Conservation (phyloP, 35 echinoderm and acorn worm species). For the Heliocidaris tuberculata region DNA sequence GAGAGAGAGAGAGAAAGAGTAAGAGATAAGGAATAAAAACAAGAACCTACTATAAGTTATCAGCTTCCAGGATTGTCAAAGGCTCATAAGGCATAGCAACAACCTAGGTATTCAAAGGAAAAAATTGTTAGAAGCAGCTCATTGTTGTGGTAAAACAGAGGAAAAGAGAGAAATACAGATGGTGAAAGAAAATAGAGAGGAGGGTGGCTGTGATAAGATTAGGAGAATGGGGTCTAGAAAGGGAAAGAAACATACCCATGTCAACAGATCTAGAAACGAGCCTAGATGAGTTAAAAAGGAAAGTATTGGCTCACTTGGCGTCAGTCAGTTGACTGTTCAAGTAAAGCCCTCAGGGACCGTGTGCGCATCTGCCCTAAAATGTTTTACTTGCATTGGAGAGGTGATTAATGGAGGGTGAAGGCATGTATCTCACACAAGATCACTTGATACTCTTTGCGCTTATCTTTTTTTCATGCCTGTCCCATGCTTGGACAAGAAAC, state of each 20-base stretch:
- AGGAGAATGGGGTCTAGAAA: background rate
- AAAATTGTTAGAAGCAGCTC: too few species aligned
- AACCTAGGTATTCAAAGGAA: background rate
- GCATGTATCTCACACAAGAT: constrained; percentile 4
- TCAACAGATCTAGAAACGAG: constrained; percentile 2
- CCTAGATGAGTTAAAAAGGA: background rate
- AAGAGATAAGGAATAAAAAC: too few species aligned
- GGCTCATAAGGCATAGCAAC: background rate
- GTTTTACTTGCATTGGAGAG: background rate
- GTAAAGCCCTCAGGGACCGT: background rate
- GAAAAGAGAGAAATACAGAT: background rate
- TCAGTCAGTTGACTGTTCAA: background rate
- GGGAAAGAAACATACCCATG: background rate
- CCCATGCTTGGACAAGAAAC: background rate
- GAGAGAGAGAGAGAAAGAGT: background rate
- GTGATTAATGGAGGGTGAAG: constrained; percentile 1
- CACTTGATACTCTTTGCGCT: background rate
- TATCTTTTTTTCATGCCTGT: background rate
- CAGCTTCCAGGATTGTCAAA: background rate
- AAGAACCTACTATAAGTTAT: background rate
- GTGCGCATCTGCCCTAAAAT: background rate
- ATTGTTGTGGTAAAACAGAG: background rate
- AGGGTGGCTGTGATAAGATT: background rate
- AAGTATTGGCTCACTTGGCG: background rate
- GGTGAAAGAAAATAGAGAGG: background rate